A percentile compares a stretch with the other conserved stretches of the same genome.
Evolutionary conservation across 2,113 vertebrate genomes (phyloP).

Genomic region (Anoplopoma fimbria): DNA sequence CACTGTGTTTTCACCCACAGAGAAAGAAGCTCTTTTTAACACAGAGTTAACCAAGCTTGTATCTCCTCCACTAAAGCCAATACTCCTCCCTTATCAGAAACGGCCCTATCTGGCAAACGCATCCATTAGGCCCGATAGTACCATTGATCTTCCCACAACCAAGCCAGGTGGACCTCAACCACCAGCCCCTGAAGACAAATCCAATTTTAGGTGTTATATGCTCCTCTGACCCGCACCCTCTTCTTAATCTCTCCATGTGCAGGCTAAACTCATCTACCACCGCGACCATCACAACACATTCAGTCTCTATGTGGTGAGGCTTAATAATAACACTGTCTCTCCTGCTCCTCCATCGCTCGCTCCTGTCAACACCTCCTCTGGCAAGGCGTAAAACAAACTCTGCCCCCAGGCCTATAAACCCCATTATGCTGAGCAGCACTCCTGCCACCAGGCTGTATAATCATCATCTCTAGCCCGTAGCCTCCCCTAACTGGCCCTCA

Average conservation of each 20-base stretch:
- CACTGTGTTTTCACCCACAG: constrained; percentile 37
- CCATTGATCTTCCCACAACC: constrained; percentile 49
- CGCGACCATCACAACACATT: constrained; percentile 18
- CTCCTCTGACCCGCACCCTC: constrained; percentile 25
- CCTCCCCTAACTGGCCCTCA: constrained; percentile 15
- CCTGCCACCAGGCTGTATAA: constrained; percentile 62
- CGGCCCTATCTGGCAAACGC: constrained; percentile 45
- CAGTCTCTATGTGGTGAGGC: constrained; percentile 14
- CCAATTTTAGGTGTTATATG: constrained; percentile 48
- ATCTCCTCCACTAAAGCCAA: constrained; percentile 36
- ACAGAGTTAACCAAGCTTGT: constrained; percentile 67
- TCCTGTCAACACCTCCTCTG: constrained; percentile 63
- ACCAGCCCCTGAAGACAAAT: constrained; percentile 51
- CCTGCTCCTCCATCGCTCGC: constrained; percentile 25
- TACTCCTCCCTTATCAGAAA: constrained; percentile 48
- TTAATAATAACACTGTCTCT: constrained; percentile 49
- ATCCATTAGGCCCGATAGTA: constrained; percentile 56
- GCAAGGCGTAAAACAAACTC: constrained; percentile 66
- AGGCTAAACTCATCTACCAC: constrained; percentile 28
- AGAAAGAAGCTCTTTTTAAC: constrained; percentile 51
- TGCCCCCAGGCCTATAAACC: constrained; percentile 64
- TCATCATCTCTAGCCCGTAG: constrained; percentile 35
- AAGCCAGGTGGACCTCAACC: constrained; percentile 55
- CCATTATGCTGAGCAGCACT: constrained; percentile 69
- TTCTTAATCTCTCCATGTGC: constrained; percentile 7